These are phyloP conservation scores for Mixornis gularis DNA, from an alignment of 2,113 vertebrate species.

Conservation along the genomic window DNA sequence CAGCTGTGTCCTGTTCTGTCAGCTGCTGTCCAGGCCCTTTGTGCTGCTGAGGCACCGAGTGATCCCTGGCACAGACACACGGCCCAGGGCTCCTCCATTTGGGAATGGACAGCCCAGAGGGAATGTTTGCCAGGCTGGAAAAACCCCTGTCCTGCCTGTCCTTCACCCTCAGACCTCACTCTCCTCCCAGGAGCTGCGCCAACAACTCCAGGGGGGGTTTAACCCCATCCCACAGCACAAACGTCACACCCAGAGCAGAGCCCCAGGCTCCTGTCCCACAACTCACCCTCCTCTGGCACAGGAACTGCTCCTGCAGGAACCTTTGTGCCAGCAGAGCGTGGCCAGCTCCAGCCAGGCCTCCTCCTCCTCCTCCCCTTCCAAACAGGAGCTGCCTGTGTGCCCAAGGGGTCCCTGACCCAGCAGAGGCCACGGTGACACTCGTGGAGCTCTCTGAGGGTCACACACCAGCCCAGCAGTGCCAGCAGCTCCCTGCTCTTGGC, in stretches of 20 bases:
- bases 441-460: neutral
- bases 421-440: neutral
- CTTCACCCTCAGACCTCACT: neutral
- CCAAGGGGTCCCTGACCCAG: neutral
- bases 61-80: neutral
- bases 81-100: neutral
- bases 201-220: neutral
- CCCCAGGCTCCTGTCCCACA: neutral
- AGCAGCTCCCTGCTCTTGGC: neutral
- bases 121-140: neutral
- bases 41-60: neutral
- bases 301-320: neutral
- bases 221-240: neutral
- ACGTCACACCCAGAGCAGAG: neutral
- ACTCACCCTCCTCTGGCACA: neutral
- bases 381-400: neutral
- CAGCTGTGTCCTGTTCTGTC: neutral
- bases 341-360: neutral
- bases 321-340: neutral
- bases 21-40: rapidly evolving
- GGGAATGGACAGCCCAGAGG: neutral
- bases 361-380: neutral
- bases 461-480: neutral
- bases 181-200: neutral
- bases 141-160: neutral